Percentiles rank a stretch among this genome's conserved stretches.
These are phyloP conservation scores for Hypomecis punctinalis DNA, from an alignment of 2,888 invertebrate genomes.

Conservation along the genomic window DNA sequence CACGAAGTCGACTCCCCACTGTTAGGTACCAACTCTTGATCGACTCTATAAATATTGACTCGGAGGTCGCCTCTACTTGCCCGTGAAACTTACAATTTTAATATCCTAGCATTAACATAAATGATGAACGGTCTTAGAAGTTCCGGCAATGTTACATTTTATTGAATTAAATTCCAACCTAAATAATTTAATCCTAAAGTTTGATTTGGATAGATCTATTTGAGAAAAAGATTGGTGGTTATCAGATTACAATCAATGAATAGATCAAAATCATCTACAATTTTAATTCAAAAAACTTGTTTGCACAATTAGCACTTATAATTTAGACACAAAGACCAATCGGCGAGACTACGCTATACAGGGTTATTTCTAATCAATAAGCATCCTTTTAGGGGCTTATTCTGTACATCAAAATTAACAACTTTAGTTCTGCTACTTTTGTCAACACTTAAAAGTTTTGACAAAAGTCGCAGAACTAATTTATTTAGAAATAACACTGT, in stretches of 20 bases:
- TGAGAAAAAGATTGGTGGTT: background rate
- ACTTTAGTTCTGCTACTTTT: too few species aligned
- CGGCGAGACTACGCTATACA: too few species aligned
- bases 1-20: constrained; percentile 2
- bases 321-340: too few species aligned
- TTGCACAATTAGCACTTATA: too few species aligned
- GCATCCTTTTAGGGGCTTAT: too few species aligned
- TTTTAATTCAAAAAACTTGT: too few species aligned
- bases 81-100: constrained; percentile 18
- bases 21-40: constrained; percentile 4
- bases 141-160: constrained; percentile 3
- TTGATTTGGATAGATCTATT: background rate
- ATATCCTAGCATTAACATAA: constrained; percentile 18
- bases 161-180: background rate
- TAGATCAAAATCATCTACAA: too few species aligned
- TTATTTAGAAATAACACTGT: too few species aligned
- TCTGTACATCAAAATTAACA: too few species aligned
- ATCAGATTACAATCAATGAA: background rate
- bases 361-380: too few species aligned
- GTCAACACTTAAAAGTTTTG: too few species aligned
- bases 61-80: constrained; percentile 17
- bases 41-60: constrained; percentile 14
- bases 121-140: constrained; percentile 14
- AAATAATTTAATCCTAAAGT: background rate
- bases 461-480: too few species aligned